Conservation (phyloP, 2,113 vertebrate genomes). For the Emydocephalus ijimae region DNA sequence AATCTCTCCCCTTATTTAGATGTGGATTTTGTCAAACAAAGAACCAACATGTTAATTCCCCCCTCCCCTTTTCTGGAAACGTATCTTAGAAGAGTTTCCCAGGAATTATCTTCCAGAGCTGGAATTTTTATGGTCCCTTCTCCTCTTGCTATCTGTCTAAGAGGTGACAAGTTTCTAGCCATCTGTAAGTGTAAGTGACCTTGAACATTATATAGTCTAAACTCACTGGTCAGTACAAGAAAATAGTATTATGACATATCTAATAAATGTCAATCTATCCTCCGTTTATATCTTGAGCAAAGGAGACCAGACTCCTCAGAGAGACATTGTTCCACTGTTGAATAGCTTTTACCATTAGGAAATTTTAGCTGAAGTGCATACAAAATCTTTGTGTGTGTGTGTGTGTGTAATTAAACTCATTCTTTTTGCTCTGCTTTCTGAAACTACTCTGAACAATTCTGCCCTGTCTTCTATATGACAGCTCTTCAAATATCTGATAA, state of each 20-base stretch:
- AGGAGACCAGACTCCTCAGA: neutral
- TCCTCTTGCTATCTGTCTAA: too few species aligned
- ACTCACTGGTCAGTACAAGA: neutral
- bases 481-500: neutral
- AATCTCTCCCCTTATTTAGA: too few species aligned
- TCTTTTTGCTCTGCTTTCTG: neutral
- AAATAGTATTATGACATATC: neutral
- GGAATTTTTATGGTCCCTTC: too few species aligned
- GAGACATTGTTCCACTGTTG: neutral
- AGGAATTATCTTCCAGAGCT: too few species aligned
- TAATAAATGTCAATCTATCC: neutral
- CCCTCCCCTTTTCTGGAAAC: too few species aligned
- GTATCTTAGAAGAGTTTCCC: too few species aligned
- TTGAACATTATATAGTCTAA: neutral
- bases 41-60: too few species aligned
- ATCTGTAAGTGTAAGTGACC: neutral
- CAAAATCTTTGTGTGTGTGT: too few species aligned
- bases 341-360: neutral
- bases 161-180: too few species aligned
- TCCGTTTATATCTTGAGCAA: neutral
- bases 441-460: neutral
- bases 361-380: neutral
- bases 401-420: neutral
- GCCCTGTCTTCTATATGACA: neutral
- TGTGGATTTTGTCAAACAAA: too few species aligned